Evolutionary conservation across 2,797 vertebrate genomes (phyloP), one percentile per base, ranked within the genome.

Genomic region (Tachyglossus aculeatus): DNA sequence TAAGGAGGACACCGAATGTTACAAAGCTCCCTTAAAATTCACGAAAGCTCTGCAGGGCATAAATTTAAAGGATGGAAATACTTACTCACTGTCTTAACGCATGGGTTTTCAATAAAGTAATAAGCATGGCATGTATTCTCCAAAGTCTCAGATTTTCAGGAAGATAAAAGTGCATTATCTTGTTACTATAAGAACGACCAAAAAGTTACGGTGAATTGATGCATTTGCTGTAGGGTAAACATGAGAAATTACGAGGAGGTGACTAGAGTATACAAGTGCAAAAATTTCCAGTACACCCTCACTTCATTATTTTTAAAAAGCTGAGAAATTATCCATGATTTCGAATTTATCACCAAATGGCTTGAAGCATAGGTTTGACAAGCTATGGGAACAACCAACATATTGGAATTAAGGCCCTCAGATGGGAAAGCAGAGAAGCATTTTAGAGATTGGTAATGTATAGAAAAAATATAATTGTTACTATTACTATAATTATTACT

Each of bases 291-390:
- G 50, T 24, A 81, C 55, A 13, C 69, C 53, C 37, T 83, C n/a
- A n/a, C n/a, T 86, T 57, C 66, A 58, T 74, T 81, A 72, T 67
- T 57, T 53, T 22, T 75, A 27, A 78, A 84, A 81, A 68, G 61
- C 16, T 74, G 74, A 79, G 82, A 84, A 85, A 87, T 83, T 83
- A 86, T 53, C 80, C 34, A 71, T 67, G 58, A 86, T 73, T 78
- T 67, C 45, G 78, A 78, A 71, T 91, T 88, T 85, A 83, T 83
- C 86, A 81, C 81, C 76, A 82, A 89, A 88, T 84, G 77, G 70
- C 66, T 82, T 80, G 71, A 76, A 77, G 79, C 82, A 70, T 70
- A 68, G 84, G 69, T 71, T 77, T 50, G 40, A 74, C 67, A 77
- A 86, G 64, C 58, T 58, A 11, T 29, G 78, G 75, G 64, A 90